Evolutionary conservation across 1,140 invertebrate genomes (phyloP).

Genomic region (Heliconius melpomene): DNA sequence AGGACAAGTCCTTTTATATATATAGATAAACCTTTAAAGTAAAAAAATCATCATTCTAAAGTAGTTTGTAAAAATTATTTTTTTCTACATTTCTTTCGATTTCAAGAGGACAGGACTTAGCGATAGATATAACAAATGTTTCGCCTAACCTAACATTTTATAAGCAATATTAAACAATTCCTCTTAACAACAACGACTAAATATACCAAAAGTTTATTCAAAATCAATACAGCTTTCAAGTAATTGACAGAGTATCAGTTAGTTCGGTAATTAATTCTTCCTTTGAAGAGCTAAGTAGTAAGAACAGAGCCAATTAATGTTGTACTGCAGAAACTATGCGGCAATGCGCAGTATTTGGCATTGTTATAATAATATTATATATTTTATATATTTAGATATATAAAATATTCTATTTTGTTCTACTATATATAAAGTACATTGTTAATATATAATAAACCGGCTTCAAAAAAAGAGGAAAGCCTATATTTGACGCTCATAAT

Average conservation of each 20-base stretch:
- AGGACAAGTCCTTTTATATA: too few relatives aligned
- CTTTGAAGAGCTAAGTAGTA: not conserved
- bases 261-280: not conserved
- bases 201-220: not conserved
- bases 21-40: too few relatives aligned
- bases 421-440: too few relatives aligned
- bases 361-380: not conserved
- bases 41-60: too few relatives aligned
- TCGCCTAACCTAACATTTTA: not conserved
- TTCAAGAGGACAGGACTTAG: too few relatives aligned
- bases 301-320: constrained; percentile 1
- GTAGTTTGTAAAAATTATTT: too few relatives aligned
- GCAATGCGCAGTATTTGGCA: not conserved
- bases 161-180: not conserved
- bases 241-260: not conserved
- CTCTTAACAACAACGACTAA: not conserved
- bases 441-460: too few relatives aligned
- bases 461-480: too few relatives aligned
- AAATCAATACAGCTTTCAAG: not conserved
- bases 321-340: not conserved
- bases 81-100: too few relatives aligned
- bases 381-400: not conserved
- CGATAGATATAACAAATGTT: too few relatives aligned
- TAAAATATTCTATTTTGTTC: not conserved
- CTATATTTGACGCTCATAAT: too few relatives aligned